Percentiles rank a stretch among this genome's conserved stretches.
Conservation (phyloP, 2,113 vertebrate species). For the Lophius piscatorius region DNA sequence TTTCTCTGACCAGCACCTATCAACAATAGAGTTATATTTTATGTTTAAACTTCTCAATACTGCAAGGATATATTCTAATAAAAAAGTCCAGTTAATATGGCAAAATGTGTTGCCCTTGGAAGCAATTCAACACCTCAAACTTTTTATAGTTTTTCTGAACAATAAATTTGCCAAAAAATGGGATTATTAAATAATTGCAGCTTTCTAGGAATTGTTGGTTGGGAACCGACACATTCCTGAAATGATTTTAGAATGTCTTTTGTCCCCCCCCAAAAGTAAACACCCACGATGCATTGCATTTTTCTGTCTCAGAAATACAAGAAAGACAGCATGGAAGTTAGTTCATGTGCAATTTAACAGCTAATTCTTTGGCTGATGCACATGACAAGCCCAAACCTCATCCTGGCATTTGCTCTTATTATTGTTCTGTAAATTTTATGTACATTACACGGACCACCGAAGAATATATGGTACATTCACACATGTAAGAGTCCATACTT, state of each 20-base stretch:
- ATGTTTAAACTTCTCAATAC: no score
- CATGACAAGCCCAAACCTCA: constrained; percentile 24
- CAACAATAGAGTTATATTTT: no score
- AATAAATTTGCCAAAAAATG: no score
- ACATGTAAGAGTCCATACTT: constrained; percentile 39
- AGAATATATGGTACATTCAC: constrained; percentile 45
- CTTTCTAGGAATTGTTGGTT: no score
- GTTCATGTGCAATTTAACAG: constrained; percentile 9
- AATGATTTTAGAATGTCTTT: background rate
- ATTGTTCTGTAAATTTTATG: constrained; percentile 41
- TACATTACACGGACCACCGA: constrained; percentile 57
- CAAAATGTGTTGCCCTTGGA: no score
- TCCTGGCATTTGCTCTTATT: constrained; percentile 10
- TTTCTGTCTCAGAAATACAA: constrained; percentile 6
- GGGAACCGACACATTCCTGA: background rate
- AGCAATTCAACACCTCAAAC: no score
- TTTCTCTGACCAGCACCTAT: no score
- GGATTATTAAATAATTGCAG: no score
- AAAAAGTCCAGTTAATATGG: no score
- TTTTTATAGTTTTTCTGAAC: no score
- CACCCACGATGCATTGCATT: constrained; percentile 2
- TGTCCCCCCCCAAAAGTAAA: background rate
- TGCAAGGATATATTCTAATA: no score
- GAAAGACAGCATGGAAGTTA: constrained; percentile 4
- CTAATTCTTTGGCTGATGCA: no score